A percentile compares a stretch with the other conserved stretches of the same genome.
phyloP scores from a whole-genome alignment of 2,797 vertebrate species.

The Ceryle rudis region DNA sequence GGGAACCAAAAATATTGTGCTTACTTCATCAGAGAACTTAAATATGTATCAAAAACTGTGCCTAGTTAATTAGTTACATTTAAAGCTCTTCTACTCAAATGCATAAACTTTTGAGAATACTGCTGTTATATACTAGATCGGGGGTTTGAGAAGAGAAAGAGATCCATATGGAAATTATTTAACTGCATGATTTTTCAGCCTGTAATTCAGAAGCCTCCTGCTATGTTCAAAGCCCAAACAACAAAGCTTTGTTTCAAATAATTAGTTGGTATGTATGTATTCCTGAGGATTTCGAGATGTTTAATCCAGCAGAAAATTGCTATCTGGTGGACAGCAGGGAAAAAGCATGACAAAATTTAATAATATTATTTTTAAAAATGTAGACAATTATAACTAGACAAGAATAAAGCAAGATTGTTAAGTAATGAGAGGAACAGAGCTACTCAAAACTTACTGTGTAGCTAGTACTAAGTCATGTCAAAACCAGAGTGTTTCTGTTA shows the following conservation, averaged over 20 bases:
- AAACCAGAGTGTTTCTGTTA: background rate
- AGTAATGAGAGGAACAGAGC: background rate
- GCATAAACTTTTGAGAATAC: background rate
- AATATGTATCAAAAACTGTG: constrained; percentile 32
- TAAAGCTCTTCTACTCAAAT: constrained; percentile 13
- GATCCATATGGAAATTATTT: background rate
- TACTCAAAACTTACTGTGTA: background rate
- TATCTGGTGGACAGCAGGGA: background rate
- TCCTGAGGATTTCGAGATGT: constrained; percentile 33
- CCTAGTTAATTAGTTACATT: constrained; percentile 18
- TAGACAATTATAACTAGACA: background rate
- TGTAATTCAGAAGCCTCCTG: constrained; percentile 21
- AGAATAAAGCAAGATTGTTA: background rate
- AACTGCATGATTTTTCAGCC: background rate
- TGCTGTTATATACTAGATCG: background rate
- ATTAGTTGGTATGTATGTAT: background rate
- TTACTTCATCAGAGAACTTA: background rate
- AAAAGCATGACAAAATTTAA: background rate
- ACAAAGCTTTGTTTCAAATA: background rate
- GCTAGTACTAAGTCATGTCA: background rate
- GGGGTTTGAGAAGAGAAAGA: background rate
- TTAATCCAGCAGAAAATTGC: constrained; percentile 39
- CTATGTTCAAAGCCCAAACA: constrained; percentile 28
- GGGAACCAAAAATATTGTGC: background rate
- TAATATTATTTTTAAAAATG: background rate